Base-by-base conservation (phyloP, 1,140 invertebrate species). In the Berghia stephanieae region DNA sequence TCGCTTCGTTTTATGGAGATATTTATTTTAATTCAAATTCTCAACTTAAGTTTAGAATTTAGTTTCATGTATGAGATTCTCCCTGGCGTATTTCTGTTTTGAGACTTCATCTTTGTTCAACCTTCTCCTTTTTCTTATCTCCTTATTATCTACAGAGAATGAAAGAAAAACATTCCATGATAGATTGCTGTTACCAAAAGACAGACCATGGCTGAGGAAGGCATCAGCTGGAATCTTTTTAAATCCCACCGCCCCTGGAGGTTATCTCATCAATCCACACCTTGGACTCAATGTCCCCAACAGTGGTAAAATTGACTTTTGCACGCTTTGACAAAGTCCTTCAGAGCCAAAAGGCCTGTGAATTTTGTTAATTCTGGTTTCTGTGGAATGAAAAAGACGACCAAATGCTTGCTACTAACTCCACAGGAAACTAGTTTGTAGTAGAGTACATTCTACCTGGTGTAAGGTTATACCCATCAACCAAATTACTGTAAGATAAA, bases 191-290 rank as follows among this genome's bases (percentile, higher is more conserved):
- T 84, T 97, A 77, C 91, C 93, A 13, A 83, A 91, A 60, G 92
- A 92, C 60, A 90, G 91, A 69, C 96, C 96, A 1, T 88, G 93
- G 75, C 95, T 97, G 83, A 91, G 93, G 68, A 89, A 92, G 79
- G 92, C 91, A 3, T 96, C 96, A 88, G 89, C 90, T 43, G 91
- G 92, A 76, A 86, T 89, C 21, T 93, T 94, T 85, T 86, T 89
- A 38, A 88, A 86, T 75, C 91, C 93, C 67, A 80, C 84, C 27
- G 60, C 63, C 66, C 84, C 86, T 40, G 80, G 78, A 5, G 89
- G 90, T 13, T 92, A 92, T 52, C 84, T 97, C 34, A 85, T 93
- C 8, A 95, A 95, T 88, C 93, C 94, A 2, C 96, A 98, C 85
- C 84, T 92, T 76, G 91, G 92, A 8, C 84, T 94, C 49, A 74